Base-by-base conservation (phyloP, 1,140 invertebrate genomes). In the Brachionus plicatilis region DNA sequence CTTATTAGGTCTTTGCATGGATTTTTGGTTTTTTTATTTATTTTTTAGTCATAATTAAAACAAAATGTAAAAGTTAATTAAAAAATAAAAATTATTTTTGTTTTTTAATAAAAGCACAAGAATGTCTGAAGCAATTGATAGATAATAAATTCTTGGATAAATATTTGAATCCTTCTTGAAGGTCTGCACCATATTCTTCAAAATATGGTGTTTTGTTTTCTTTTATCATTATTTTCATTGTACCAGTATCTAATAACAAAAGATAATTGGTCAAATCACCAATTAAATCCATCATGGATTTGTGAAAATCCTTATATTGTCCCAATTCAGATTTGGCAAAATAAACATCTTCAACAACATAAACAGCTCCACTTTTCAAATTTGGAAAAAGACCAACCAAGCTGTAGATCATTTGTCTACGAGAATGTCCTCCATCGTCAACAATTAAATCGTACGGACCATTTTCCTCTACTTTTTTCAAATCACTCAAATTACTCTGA, bases 361-460 rank as follows among this genome's bases (percentile, higher is more conserved):
- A 78, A n/a, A 50, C 24, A 27, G 24, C 72, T 27, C 72, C 72
- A 27, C 12, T 50, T 29, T 50, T 47, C 2, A 78, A 9, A 27
- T 14, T 12, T 33, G 72, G 47, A 53, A 78, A 78, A 29, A 78
- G 20, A 50, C 20, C 45, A 50, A 50, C 43, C 5, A 78, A 33
- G 33, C 72, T 78, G 17, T 29, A 17, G 5, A 78, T 53, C 45
- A 50, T 47, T 50, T 78, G 72, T 78, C 7, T 78, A 3, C 43
- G 45, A 3, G 20, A 12, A 33, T 78, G 72, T 27, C 72, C 72
- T 50, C 72, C 72, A 53, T 78, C 72, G 29, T 78, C 72, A n/a
- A 78, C n/a, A 1, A 78, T 78, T 14, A 50, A 24, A 53, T 78
- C 72, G 50, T 50, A 78, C n/a, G 24, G 24, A 29, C 45, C 43